Conservation (phyloP, 2,113 vertebrate genomes). For the Gymnocephalus cernua region DNA sequence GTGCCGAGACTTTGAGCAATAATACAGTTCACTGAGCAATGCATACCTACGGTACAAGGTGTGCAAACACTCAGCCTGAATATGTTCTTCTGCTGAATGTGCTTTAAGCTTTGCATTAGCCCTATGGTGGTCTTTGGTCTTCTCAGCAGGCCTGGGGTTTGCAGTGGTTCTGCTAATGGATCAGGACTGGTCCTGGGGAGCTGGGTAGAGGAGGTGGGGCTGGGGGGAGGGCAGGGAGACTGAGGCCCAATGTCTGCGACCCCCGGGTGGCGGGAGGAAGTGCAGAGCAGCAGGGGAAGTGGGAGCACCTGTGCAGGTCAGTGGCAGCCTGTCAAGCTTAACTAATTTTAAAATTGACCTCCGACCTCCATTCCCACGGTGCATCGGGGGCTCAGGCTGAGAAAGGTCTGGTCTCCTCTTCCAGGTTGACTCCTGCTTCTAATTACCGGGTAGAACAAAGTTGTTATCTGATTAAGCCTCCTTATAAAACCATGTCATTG, state of each 20-base stretch:
- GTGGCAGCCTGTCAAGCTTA: constrained; percentile 88
- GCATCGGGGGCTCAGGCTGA: constrained; percentile 72
- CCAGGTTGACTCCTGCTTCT: constrained; percentile 88
- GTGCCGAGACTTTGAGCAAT: background rate
- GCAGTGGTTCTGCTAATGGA: constrained; percentile 70
- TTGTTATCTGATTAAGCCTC: constrained; percentile 90
- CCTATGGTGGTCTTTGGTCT: constrained; percentile 50
- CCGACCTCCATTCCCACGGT: constrained; percentile 88
- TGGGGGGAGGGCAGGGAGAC: constrained; percentile 13
- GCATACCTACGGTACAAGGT: constrained; percentile 32
- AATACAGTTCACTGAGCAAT: constrained; percentile 12
- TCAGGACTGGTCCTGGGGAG: constrained; percentile 61
- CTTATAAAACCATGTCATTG: constrained; percentile 81
- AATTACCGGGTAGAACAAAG: constrained; percentile 89
- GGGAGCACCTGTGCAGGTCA: constrained; percentile 92
- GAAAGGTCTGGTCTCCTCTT: constrained; percentile 44
- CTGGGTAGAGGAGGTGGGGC: constrained; percentile 4
- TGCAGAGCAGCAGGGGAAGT: constrained; percentile 80
- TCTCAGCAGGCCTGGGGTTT: constrained; percentile 67
- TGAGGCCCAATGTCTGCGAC: constrained; percentile 63
- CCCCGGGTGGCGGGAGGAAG: constrained; percentile 86
- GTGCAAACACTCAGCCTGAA: constrained; percentile 45
- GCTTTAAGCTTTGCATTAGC: constrained; percentile 48
- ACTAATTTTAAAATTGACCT: constrained; percentile 92
- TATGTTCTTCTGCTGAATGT: constrained; percentile 25